Base-by-base conservation (phyloP, 2,888 invertebrate genomes). In the Epistrophe eligans region DNA sequence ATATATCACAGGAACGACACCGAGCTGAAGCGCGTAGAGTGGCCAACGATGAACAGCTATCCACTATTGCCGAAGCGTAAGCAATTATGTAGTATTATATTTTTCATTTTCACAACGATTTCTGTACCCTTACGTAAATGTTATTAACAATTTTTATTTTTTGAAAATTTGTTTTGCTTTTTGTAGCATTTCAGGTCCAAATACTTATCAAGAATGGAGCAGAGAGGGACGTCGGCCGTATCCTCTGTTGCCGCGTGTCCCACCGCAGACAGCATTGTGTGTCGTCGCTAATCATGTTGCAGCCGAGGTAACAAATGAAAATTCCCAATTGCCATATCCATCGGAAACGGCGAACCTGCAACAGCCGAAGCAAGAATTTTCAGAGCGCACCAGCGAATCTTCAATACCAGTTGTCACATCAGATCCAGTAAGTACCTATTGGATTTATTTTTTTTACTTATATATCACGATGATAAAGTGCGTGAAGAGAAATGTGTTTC, bases 21-120 rank as follows among this genome's bases (percentile, higher is more conserved):
- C 96, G 97, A 91, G 98, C 98, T 76, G 98, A 98, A 94, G 95
- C 98, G 90, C 95, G 98, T 90, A 95, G 98, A 93, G 98, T 97
- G 90, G 96, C 97, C 77, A 98, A 98, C 93, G 98, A 98, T 94
- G 98, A 98, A 92, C 95, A 96, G 92, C 94, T 98, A 89, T 95
- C 96, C 89, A 97, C 97, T 79, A 97, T 98, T 92, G 98, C 98
- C 90, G 96, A 98, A 92, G 96, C 96, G 98, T 98, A 94, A 95
- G 95, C 50, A 67, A 67, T 45, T 67, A 67, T 50, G 50, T 94
- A 87, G 79, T 79, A 28, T 19, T 43, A 57, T 88, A 32, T 24
- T 70, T 62, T 17, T 35, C 35, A 62, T 35, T 77, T 43, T 87
- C 28, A 57, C 35, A 48, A 24, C 24, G 43, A 73, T 66, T 62